These are phyloP conservation scores for Ageneiosus marmoratus DNA, from an alignment of 2,113 vertebrate species.

Conservation along the genomic window DNA sequence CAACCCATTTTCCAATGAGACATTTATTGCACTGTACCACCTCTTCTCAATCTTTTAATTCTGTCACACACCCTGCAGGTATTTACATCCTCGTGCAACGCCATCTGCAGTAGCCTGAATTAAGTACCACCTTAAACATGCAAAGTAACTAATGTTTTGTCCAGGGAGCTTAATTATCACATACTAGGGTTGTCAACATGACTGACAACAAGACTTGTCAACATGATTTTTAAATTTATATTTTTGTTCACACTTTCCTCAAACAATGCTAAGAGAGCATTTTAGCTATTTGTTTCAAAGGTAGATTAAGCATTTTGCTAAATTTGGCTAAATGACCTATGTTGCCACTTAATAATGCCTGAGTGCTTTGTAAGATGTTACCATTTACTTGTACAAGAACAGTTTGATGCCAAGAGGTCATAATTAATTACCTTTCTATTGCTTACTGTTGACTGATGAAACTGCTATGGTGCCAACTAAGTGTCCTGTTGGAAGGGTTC, in stretches of 20 bases:
- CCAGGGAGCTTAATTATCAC: too few species aligned
- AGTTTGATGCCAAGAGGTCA: background rate
- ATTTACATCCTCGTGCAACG: too few species aligned
- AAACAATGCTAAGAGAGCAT: background rate
- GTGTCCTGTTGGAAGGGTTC: background rate
- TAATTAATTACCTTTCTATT: background rate
- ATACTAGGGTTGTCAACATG: background rate
- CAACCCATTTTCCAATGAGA: too few species aligned
- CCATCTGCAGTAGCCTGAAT: too few species aligned
- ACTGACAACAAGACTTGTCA: too few species aligned
- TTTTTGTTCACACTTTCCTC: background rate
- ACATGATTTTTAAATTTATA: background rate
- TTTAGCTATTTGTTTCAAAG: background rate
- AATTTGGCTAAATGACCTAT: background rate
- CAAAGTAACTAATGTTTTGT: too few species aligned
- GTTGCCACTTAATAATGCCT: background rate
- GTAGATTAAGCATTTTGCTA: background rate
- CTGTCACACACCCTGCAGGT: too few species aligned
- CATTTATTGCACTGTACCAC: too few species aligned
- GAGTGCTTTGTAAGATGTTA: background rate
- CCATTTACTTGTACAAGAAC: background rate
- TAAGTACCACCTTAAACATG: too few species aligned
- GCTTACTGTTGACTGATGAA: background rate
- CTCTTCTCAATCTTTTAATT: too few species aligned
- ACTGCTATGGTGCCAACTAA: background rate